Base-by-base conservation (phyloP, 2,113 vertebrate species). In the Dryoscopus gambensis region DNA sequence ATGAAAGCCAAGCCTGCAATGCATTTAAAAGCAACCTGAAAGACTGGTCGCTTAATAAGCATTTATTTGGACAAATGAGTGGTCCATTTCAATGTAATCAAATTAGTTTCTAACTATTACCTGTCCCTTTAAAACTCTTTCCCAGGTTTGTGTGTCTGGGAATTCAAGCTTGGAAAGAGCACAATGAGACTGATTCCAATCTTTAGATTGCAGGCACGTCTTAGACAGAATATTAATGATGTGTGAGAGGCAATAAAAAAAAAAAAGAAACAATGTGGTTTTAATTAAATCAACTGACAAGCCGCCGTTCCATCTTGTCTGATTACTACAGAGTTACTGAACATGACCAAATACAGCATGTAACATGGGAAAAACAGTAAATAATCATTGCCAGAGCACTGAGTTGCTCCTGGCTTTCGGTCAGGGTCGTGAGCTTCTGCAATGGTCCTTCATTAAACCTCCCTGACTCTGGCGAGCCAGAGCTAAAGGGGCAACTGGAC, bases 241-340 rank as follows among this genome's bases (percentile, higher is more conserved):
- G 94, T 97, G 95, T 92, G 88, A 96, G 88, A 96, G 88, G 90
- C 90, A 96, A 94, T 84, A 80, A 93, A 90, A 96, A 87, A 59
- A 83, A 74, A 84, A 35, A 77, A 68, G 53, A 76, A 18, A 85
- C 87, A 90, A 94, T 65, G 80, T 94, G 95, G 86, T 96, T 96
- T 96, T 95, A 96, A 97, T 97, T 97, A 96, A 93, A 93, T 92
- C 90, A 95, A 93, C 95, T 96, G 95, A 96, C 94, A 92, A 95
- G 88, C 88, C 1, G 17, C 64, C 25, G 20, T 92, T 94, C 80
- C 92, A 87, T 96, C 88, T 94, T 96, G 95, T 94, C 96, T 95
- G 85, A 92, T 96, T 87, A 84, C 93, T 95, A 59, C 88, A 89
- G 84, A 93, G 68, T 94, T 94, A 90, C 86, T 90, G 79, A 95